Evolutionary conservation across 2,113 vertebrate genomes (phyloP), one percentile per base, ranked within the genome.

Genomic region (Saccopteryx bilineata): DNA sequence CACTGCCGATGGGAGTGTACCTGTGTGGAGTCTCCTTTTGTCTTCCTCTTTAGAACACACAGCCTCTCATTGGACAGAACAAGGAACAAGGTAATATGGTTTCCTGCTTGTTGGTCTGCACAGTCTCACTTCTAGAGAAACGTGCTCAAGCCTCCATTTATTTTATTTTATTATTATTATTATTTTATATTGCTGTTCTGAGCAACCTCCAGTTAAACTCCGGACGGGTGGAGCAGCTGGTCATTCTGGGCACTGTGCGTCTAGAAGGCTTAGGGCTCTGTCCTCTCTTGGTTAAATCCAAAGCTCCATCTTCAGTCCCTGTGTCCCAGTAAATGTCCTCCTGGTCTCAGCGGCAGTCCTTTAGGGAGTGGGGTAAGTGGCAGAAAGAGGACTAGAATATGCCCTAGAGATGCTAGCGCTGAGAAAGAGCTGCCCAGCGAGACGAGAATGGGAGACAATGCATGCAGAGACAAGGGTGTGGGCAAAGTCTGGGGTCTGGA

Each of bases 341-440:
- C 31, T 23, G 33, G 0, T 2, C 31, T 68, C 72, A 33, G 71
- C n/a, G 66, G 31, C 6, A 26, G 21, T 58, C 13, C 33, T 23
- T 63, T 8, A 18, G 17, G 21, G n/a, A 24, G 33, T 52, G 52
- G 10, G 28, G 14, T 54, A 50, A 58, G 50, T 46, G 60, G 9
- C 26, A 80, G 17, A 46, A 71, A 31, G 61, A 84, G 72, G 72
- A 18, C 46, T 93, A 65, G 93, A 91, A 33, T 71, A 80, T 88
- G 5, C 52, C 7, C 14, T n/a, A 21, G 65, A 28, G 65, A 28
- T 66, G 28, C 4, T 5, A 74, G 50, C 11, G 28, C 9, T 0
- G 18, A 24, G 48, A 5, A 17, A 54, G 23, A 76, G 60, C 31
- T 71, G 80, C 66, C 66, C 33, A 23, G n/a, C 26, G 65, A 58